Percentiles rank a stretch among this genome's conserved stretches.
Evolutionary conservation across 2,888 invertebrate genomes (phyloP).

Genomic region (Cryptops parisi): DNA sequence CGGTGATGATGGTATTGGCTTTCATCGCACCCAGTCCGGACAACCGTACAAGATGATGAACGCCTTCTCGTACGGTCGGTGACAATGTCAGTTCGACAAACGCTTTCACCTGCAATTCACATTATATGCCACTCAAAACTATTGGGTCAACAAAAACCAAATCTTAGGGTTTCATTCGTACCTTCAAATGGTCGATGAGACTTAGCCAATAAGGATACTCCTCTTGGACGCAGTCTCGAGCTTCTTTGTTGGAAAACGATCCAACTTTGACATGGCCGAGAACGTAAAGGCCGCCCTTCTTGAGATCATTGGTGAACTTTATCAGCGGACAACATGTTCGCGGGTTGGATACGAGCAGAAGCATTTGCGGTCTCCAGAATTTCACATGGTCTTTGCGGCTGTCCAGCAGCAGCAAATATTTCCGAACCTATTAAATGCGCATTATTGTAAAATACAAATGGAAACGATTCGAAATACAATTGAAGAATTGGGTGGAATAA

Average conservation of each 20-base stretch:
- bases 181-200: slow-evolving; percentile 86
- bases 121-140: not conserved
- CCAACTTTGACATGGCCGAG: slow-evolving; percentile 65
- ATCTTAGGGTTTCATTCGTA: slow-evolving; percentile 27
- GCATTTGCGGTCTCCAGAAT: slow-evolving; percentile 96
- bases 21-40: slow-evolving; percentile 99
- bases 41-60: slow-evolving; percentile 77
- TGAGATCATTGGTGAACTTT: slow-evolving; percentile 94
- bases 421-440: slow-evolving; percentile 50
- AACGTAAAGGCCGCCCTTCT: slow-evolving; percentile 75
- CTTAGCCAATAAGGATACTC: slow-evolving; percentile 81
- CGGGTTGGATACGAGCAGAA: slow-evolving; percentile 82
- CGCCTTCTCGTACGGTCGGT: slow-evolving; percentile 67
- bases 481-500: too few relatives aligned
- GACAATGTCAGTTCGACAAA: slow-evolving; percentile 90
- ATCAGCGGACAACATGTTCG: slow-evolving; percentile 79
- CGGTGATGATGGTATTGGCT: slow-evolving; percentile 90
- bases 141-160: slow-evolving; percentile 2
- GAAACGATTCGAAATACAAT: too few relatives aligned
- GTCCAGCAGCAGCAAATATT: slow-evolving; percentile 88
- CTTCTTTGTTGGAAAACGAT: slow-evolving; percentile 32
- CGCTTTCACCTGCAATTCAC: slow-evolving; percentile 53
- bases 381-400: slow-evolving; percentile 96
- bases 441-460: not conserved
- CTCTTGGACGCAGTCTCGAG: slow-evolving; percentile 52